phyloP scores from a whole-genome alignment of 2,888 invertebrate genomes.

The Halictus quadricinctus region DNA sequence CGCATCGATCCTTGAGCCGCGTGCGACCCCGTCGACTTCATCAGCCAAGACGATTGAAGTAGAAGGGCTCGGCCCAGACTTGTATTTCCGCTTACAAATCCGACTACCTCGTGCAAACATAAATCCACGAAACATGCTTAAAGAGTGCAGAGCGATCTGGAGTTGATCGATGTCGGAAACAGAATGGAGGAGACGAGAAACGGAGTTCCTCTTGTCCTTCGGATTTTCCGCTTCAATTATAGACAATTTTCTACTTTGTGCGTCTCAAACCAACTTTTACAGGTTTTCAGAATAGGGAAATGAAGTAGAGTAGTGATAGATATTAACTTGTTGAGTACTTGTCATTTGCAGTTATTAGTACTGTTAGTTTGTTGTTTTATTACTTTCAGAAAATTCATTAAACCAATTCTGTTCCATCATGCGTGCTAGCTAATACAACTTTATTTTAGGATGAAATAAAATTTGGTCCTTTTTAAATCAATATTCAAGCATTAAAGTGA shows the following conservation, averaged over 20 bases:
- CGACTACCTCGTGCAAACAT: background rate
- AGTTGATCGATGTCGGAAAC: conserved; percentile 5
- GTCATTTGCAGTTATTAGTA: too few species aligned
- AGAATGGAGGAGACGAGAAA: background rate
- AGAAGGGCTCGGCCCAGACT: background rate
- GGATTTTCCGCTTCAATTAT: background rate
- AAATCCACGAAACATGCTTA: background rate
- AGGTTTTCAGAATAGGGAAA: too few species aligned
- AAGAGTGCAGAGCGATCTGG: background rate
- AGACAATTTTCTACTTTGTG: background rate
- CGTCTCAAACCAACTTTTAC: too few species aligned
- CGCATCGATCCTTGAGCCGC: conserved; percentile 53
- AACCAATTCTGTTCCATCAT: too few species aligned
- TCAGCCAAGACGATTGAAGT: conserved; percentile 47
- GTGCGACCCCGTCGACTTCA: conserved; percentile 62
- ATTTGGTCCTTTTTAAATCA: too few species aligned
- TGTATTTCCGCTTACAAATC: background rate
- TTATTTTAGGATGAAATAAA: too few species aligned
- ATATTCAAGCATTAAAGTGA: too few species aligned
- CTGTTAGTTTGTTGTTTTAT: too few species aligned
- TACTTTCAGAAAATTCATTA: too few species aligned
- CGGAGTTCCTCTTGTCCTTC: background rate
- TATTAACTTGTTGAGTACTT: too few species aligned
- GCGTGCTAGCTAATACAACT: too few species aligned
- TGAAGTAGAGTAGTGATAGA: too few species aligned